Evolutionary conservation across 2,113 vertebrate genomes (phyloP).

Genomic region (Columba livia): DNA sequence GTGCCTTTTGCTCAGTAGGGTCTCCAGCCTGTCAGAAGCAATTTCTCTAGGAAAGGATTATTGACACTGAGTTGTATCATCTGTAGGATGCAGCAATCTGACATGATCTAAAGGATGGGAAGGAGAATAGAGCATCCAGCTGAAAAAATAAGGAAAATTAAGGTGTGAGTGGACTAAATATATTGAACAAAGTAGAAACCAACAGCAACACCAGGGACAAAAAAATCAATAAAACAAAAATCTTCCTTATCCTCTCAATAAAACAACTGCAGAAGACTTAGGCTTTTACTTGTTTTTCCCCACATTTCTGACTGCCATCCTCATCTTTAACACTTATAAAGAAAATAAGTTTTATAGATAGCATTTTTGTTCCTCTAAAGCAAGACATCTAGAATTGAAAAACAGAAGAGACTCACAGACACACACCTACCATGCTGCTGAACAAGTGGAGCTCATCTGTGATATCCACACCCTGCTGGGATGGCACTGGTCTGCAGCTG

Average conservation of each 20-base stretch:
- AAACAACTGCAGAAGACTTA: background rate
- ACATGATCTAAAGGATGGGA: background rate
- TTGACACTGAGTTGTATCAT: background rate
- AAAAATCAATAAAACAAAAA: background rate
- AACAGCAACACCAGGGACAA: accelerated
- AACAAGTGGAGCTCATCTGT: background rate
- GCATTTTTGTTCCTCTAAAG: background rate
- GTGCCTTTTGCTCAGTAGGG: background rate
- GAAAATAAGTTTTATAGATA: background rate
- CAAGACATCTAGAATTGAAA: background rate
- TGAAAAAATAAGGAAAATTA: background rate
- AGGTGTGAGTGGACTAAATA: background rate
- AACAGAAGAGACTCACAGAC: background rate
- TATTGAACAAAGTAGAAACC: background rate
- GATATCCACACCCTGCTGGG: background rate
- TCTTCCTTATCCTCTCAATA: background rate
- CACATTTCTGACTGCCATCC: background rate
- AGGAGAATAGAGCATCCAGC: background rate
- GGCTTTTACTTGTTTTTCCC: background rate
- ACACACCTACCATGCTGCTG: background rate
- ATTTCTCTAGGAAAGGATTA: background rate
- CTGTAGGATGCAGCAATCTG: background rate
- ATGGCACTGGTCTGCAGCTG: background rate
- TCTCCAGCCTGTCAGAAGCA: background rate
- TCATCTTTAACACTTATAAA: background rate